Evolutionary conservation across 2,113 vertebrate species (phyloP), one percentile per base, ranked within the genome.

Genomic region (Cephalopholis sonnerati): DNA sequence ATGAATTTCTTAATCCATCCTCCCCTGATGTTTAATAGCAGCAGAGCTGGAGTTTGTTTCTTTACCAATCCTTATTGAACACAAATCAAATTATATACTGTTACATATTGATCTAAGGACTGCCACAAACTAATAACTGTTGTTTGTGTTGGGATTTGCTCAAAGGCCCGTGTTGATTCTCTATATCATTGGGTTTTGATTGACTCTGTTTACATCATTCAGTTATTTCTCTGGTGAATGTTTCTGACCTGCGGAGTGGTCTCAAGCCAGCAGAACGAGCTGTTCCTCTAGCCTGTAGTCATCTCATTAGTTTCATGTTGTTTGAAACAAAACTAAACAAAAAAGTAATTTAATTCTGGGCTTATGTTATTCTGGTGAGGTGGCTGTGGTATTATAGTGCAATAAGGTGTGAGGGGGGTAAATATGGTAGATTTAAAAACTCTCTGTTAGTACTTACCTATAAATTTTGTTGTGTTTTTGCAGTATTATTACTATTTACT

Each of bases 21-120:
- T 89, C 69, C 66, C 59, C 29, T 74, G 72, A 76, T 83, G 74
- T 85, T 84, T 87, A 84, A 78, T 51, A 76, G 41, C 67, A 66
- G 57, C 69, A 62, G 27, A 32, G 29, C 36, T 70, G 41, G 55
- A 50, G 74, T 70, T 79, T 55, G 32, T 74, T 66, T 44, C 41
- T 44, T 44, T 41, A 54, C 27, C 41, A 55, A 27, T 20, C 58
- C 57, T 53, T 36, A 48, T 24, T 55, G 63, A 57, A 53, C 12
- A 57, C 32, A 77, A 65, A 62, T 8, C 22, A 69, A 74, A 58
- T 5, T 55, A 24, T 12, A 32, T 15, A 59, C n/a, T 16, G 46
- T 3, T 20, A 39, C 51, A 4, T 78, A 63, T 75, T 54, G 69
- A 82, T 75, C 29, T 11, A 59, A 72, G 2, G 57, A 79, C 4